Base-by-base conservation (phyloP, 2,797 vertebrate genomes). In the Cossypha polioptera region DNA sequence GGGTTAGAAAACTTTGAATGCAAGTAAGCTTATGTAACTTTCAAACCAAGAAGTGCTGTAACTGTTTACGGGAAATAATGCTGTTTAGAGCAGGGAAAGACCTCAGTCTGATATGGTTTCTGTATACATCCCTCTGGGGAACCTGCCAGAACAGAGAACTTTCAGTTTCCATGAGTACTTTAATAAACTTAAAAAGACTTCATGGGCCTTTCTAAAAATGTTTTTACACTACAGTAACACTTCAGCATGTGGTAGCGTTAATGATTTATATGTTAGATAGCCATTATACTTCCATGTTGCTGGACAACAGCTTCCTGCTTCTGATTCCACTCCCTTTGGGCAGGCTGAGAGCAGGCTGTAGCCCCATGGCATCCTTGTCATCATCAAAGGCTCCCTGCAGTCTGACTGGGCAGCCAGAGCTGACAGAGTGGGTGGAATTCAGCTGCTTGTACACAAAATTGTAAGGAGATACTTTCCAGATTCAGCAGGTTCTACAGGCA, bases 391-490 rank as follows among this genome's bases (percentile, higher is more conserved):
- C 42, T 61, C 77, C 31, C 55, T 51, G 48, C 48, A 73, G 36
- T 19, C 43, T 33, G 9, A 53, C 16, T 33, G 1, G 0, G n/a
- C 0, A 1, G 38, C 21, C 62, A 84, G 40, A 22, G 88, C 61
- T 67, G 73, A 24, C 9, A 4, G 10, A 63, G 14, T 2, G 38
- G 47, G 26, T 38, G 11, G 13, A 65, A 71, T 65, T 50, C 65
- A 72, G 16, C 2, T 42, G 29, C 16, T 2, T 1, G 1, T 22
- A 58, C 12, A 45, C 59, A 57, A 35, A 51, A 69, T 7, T 42
- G 0, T 55, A 57, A 73, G 33, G 10, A 55, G 35, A 42, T 48
- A 26, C 15, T 67, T 62, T 67, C 26, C 29, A 57, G 26, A 78
- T 74, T 62, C 47, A 86, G 36, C 21, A 76, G 47, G 28, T 90